Base-by-base conservation (phyloP, 1,140 invertebrate genomes). In the Drosophila nigromelanica region DNA sequence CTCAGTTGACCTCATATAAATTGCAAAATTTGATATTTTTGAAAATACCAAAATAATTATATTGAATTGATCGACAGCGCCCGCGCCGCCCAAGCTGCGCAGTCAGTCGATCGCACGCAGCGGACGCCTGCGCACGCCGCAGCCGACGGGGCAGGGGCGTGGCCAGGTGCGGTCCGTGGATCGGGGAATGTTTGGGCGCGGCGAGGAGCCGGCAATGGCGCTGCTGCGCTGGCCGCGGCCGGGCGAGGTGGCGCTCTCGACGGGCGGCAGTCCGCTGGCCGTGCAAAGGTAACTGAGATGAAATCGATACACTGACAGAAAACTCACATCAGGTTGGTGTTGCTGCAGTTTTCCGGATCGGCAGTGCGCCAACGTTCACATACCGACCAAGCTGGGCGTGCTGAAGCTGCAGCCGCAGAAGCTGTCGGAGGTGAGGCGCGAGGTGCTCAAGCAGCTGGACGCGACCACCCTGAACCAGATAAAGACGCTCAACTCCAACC, bases 191-290 rank as follows among this genome's bases (percentile, higher is more conserved):
- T 6, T 67, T 37, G 12, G 56, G 30, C n/a, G 74, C 61, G 52
- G 6, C 61, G 59, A 70, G 6, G 5, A 33, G 21, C 92, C 94
- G 0, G 68, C 94, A n/a, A 14, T 76, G 35, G 91, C 93, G 39
- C 78, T 94, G 14, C 52, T 94, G n/a, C 91, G 94, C 54, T 93
- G 92, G 55, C 94, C 94, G 4, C 91, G 93, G 37, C 82, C 92
- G 51, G 94, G 94, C 10, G 94, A 95, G 86, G 91, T 93, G 66
- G 93, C 93, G 0, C 89, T 95, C 18, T 95, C 94, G 8, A 92
- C 93, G 89, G 91, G 92, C 43, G 94, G 94, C 18, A 94, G 94
- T 73, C 94, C 94, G 0, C 74, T 95, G 3, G 90, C 94, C 24
- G 92, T 94, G 0, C 82, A 83, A 27, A 33, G 50, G 80, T 83